A percentile compares a stretch with the other conserved stretches of the same genome.
Conservation (phyloP, 2,797 vertebrate species). For the Calcarius lapponicus region DNA sequence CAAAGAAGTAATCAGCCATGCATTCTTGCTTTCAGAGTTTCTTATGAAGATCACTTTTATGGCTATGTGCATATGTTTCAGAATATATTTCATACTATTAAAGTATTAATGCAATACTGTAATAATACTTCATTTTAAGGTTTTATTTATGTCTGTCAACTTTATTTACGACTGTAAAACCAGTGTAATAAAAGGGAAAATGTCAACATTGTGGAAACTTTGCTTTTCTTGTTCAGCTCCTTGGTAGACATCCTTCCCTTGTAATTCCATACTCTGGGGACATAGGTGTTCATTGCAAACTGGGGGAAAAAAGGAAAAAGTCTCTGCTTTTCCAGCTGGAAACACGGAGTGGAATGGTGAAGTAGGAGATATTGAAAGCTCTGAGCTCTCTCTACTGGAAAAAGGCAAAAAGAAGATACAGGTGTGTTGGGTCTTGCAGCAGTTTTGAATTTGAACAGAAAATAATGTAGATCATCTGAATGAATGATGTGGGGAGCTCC, state of each 20-base stretch:
- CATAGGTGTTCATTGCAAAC: not conserved
- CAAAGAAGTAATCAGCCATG: not conserved
- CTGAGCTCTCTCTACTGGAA: not conserved
- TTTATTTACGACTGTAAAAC: not conserved
- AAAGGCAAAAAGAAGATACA: not conserved
- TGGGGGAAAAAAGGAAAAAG: not conserved
- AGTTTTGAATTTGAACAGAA: not conserved
- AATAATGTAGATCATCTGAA: not conserved
- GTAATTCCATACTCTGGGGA: not conserved
- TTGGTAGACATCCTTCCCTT: not conserved
- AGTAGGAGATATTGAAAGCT: not conserved
- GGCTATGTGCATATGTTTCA: not conserved
- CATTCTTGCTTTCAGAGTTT: not conserved
- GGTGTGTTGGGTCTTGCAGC: not conserved
- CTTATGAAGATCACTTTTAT: not conserved
- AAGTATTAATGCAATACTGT: not conserved
- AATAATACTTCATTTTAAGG: not conserved
- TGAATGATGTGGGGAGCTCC: not conserved
- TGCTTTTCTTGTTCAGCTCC: not conserved
- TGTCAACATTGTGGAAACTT: not conserved
- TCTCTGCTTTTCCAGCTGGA: not conserved
- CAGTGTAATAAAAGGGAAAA: not conserved
- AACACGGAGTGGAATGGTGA: not conserved
- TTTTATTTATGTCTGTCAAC: not conserved
- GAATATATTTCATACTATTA: not conserved